phyloP scores from a whole-genome alignment of 1,140 invertebrate species.

The Trinorchestia longiramus region DNA sequence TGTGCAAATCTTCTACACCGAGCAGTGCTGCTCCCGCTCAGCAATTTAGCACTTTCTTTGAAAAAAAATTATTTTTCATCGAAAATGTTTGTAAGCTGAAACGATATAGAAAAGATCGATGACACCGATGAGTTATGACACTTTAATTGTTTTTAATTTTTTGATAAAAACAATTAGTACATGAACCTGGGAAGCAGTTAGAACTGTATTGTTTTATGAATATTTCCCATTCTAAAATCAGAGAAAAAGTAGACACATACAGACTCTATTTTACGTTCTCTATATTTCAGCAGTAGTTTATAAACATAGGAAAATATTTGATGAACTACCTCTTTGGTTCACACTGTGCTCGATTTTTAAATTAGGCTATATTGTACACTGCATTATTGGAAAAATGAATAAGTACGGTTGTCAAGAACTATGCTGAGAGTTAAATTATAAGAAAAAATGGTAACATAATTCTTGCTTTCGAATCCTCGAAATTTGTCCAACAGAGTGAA shows the following conservation, averaged over 20 bases:
- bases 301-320: too few relatives aligned
- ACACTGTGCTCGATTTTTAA: too few relatives aligned
- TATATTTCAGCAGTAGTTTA: too few relatives aligned
- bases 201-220: background rate
- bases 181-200: background rate
- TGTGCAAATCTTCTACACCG: background rate
- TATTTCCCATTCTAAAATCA: background rate
- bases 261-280: background rate
- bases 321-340: too few relatives aligned
- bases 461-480: background rate
- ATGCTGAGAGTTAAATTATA: background rate
- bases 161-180: background rate
- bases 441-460: background rate
- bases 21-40: background rate
- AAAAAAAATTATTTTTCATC: background rate
- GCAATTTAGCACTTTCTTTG: too few relatives aligned
- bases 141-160: background rate
- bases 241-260: background rate
- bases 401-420: background rate
- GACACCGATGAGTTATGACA: background rate
- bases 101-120: background rate
- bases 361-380: too few relatives aligned
- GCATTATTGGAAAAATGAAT: too few relatives aligned
- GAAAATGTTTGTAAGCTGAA: background rate
- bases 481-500: background rate